Evolutionary conservation across 2,888 invertebrate genomes (phyloP).

Genomic region (Craniophora ligustri): DNA sequence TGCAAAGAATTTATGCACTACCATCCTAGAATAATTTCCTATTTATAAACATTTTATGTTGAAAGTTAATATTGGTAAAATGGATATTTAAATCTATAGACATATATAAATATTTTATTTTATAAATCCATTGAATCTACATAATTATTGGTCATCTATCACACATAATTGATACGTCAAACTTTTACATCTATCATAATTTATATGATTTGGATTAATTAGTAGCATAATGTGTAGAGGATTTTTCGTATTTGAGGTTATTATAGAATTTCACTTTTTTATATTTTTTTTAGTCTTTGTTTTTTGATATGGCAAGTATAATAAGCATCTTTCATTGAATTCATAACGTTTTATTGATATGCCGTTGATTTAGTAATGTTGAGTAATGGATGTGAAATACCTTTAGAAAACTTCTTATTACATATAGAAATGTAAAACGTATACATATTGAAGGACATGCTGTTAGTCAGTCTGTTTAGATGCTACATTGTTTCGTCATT

Average conservation of each 20-base stretch:
- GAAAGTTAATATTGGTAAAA: slow-evolving; percentile 36
- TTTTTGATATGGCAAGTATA: slow-evolving; percentile 33
- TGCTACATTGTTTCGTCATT: slow-evolving; percentile 64
- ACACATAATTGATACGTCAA: slow-evolving; percentile 80
- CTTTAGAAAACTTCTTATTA: slow-evolving; percentile 49
- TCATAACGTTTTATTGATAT: slow-evolving; percentile 6
- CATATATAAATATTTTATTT: slow-evolving; percentile 57
- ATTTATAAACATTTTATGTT: slow-evolving; percentile 51
- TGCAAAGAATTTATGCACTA: slow-evolving; percentile 34
- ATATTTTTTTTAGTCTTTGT: slow-evolving; percentile 3
- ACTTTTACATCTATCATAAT: slow-evolving; percentile 44
- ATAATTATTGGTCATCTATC: slow-evolving; percentile 83
- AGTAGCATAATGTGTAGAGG: slow-evolving; percentile 25
- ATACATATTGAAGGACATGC: slow-evolving; percentile 69
- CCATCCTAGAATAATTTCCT: slow-evolving; percentile 42
- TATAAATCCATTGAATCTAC: slow-evolving; percentile 65
- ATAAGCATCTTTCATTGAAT: slow-evolving; percentile 3
- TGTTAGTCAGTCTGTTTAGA: slow-evolving; percentile 70
- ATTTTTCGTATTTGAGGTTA: slow-evolving; percentile 5
- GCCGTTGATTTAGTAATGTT: slow-evolving; percentile 20
- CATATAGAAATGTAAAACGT: slow-evolving; percentile 65
- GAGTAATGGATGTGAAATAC: slow-evolving; percentile 23
- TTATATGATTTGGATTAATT: slow-evolving; percentile 6
- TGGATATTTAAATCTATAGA: slow-evolving; percentile 47
- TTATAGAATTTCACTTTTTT: slow-evolving; percentile 8